Base-by-base conservation (phyloP, 2,797 vertebrate species). In the Megalops cyprinoides region DNA sequence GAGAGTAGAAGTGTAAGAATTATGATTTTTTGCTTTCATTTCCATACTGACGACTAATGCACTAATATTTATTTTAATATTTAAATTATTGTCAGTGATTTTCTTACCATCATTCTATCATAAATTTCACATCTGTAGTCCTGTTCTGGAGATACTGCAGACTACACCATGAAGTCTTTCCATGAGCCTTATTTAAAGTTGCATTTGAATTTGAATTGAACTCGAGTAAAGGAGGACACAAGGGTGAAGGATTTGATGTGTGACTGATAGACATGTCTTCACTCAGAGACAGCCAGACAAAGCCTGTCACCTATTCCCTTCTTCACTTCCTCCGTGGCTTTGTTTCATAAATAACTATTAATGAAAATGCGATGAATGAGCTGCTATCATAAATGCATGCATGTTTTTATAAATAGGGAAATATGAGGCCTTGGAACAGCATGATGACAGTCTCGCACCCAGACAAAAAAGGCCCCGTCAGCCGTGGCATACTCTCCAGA, bases 311-410 rank as follows among this genome's bases (percentile, higher is more conserved):
- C 39, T 44, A 2, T 53, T 18, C 51, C 51, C 51, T 14, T 51
- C 9, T 23, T 6, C 37, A 44, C 44, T 42, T 44, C 39, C 67
- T 1, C 39, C 67, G 71, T 44, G n/a, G 8, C 39, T 71, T n/a
- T 42, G 37, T 71, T 42, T n/a, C 42, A 71, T 71, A 69, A 69
- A 71, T 71, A 71, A 44, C 20, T 44, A 20, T n/a, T 71, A 71
- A 71, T 71, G 67, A 42, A 23, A 71, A 44, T n/a, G 67, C 44
- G 67, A 71, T 71, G 39, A 71, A 42, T 23, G 67, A 44, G 20
- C 42, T 3, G 20, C 67, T 23, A 20, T 39, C 0, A 8, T 10
- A 44, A 71, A 71, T 23, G 18, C 20, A 20, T 18, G 67, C 20
- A 8, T 44, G 37, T 44, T 71, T 39, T 53, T 18, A 53, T 71